Evolutionary conservation across 2,888 invertebrate species (phyloP).

Genomic region (Harpagoxenus sublaevis): DNA sequence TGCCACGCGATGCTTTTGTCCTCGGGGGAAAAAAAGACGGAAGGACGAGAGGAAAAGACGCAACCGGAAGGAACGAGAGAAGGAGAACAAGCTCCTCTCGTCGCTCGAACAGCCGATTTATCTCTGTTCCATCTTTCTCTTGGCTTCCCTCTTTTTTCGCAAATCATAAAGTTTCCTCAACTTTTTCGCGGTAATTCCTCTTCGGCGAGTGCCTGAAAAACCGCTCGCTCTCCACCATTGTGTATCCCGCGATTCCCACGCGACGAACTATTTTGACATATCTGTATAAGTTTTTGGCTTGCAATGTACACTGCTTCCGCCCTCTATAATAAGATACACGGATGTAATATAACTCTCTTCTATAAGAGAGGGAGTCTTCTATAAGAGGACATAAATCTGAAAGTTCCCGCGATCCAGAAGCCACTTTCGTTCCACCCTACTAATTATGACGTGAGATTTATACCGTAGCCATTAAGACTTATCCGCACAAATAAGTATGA

Average conservation of each 20-base stretch:
- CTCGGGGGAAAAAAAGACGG: conserved; percentile 23
- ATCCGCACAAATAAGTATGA: conserved; percentile 58
- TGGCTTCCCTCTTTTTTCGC: conserved; percentile 16
- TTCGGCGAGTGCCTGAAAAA: conserved; percentile 44
- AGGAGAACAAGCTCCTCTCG: conserved; percentile 7
- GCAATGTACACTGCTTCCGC: background rate
- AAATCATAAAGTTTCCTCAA: conserved; percentile 50
- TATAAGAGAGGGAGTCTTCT: conserved; percentile 39
- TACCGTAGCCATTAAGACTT: conserved; percentile 52
- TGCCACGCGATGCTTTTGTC: conserved; percentile 71
- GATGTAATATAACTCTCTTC: conserved; percentile 63
- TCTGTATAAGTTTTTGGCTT: conserved; percentile 36
- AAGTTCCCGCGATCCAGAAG: conserved; percentile 57
- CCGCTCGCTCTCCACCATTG: conserved; percentile 11
- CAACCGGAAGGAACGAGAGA: conserved; percentile 26
- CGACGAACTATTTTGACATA: conserved; percentile 41
- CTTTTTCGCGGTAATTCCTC: conserved; percentile 38
- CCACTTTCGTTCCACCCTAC: conserved; percentile 61
- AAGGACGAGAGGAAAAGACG: background rate
- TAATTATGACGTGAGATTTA: conserved; percentile 60
- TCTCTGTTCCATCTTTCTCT: conserved; percentile 39
- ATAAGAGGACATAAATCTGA: conserved; percentile 59
- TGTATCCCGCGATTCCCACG: background rate
- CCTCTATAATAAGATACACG: conserved; percentile 58
- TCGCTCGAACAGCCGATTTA: conserved; percentile 53